Conservation (phyloP, 1,140 invertebrate species). For the Hestina assimilis region DNA sequence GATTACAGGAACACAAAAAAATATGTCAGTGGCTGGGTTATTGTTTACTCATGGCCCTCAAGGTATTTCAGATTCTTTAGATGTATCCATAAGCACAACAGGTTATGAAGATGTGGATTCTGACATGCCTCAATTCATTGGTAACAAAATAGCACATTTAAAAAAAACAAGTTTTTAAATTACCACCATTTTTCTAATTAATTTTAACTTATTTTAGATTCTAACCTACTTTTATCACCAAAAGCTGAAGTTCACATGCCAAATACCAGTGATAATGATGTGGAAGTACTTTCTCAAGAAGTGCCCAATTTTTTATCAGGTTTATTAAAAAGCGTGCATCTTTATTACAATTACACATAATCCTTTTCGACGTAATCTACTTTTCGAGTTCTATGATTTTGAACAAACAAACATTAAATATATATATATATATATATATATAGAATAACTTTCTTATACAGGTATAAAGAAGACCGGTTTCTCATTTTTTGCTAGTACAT, state of each 20-base stretch:
- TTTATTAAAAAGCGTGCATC: conserved; percentile 12
- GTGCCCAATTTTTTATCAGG: conserved; percentile 60
- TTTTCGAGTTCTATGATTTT: too few species aligned
- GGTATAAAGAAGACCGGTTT: conserved; percentile 54
- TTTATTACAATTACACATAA: too few species aligned
- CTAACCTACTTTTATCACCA: conserved; percentile 59
- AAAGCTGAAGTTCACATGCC: conserved; percentile 49
- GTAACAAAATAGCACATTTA: conserved; percentile 37
- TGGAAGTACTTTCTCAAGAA: conserved; percentile 41
- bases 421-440: too few species aligned
- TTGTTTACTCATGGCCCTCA: conserved; percentile 48
- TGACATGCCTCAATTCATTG: conserved; percentile 55
- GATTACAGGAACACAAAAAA: conserved; percentile 9
- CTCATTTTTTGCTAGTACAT: conserved; percentile 49
- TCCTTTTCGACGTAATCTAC: too few species aligned
- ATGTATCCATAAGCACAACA: conserved; percentile 56
- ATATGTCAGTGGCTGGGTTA: conserved; percentile 40
- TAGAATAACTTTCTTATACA: conserved; percentile 33
- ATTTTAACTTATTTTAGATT: conserved; percentile 54
- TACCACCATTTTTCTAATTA: too few species aligned
- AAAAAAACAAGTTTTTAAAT: too few species aligned
- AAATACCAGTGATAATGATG: conserved; percentile 27
- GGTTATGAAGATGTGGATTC: conserved; percentile 52
- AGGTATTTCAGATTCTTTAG: conserved; percentile 46
- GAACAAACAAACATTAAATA: too few species aligned